A percentile compares a stretch with the other conserved stretches of the same genome.
These are phyloP conservation scores for Drosophila novamexicana DNA, from an alignment of 1,140 invertebrate species.

Conservation along the genomic window DNA sequence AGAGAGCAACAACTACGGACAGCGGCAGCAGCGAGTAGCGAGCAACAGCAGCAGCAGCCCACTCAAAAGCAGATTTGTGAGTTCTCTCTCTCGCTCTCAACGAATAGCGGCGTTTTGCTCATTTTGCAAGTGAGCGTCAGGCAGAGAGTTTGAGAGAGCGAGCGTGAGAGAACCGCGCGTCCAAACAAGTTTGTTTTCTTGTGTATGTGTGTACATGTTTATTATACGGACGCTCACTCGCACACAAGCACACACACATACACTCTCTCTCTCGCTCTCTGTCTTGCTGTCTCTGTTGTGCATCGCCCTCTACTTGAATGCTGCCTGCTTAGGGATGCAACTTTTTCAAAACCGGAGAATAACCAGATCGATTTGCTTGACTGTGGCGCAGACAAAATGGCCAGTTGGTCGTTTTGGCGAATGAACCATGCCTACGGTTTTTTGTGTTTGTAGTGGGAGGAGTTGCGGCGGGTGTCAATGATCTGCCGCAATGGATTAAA, in stretches of 20 bases:
- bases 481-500: conserved; percentile 20
- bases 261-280: conserved; percentile 22
- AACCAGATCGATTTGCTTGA: conserved; percentile 67
- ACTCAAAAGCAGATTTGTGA: conserved; percentile 67
- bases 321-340: conserved; percentile 72
- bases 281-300: conserved; percentile 52
- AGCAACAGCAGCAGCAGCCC: conserved; percentile 37
- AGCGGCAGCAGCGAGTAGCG: conserved; percentile 52
- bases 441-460: conserved; percentile 3
- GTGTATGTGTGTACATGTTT: conserved; percentile 60
- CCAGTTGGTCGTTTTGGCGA: conserved; percentile 21
- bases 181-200: conserved; percentile 71
- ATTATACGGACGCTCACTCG: conserved; percentile 37
- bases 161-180: conserved; percentile 28
- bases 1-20: conserved; percentile 25
- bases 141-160: conserved; percentile 20
- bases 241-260: conserved; percentile 18
- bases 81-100: conserved; percentile 25
- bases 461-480: not conserved
- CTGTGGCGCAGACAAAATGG: conserved; percentile 45
- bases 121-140: conserved; percentile 60
- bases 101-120: conserved; percentile 76
- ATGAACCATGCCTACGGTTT: conserved; percentile 3
- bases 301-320: conserved; percentile 57
- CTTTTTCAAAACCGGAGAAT: conserved; percentile 43